Evolutionary conservation across 1,140 invertebrate genomes (phyloP).

Genomic region (Spodoptera litura): DNA sequence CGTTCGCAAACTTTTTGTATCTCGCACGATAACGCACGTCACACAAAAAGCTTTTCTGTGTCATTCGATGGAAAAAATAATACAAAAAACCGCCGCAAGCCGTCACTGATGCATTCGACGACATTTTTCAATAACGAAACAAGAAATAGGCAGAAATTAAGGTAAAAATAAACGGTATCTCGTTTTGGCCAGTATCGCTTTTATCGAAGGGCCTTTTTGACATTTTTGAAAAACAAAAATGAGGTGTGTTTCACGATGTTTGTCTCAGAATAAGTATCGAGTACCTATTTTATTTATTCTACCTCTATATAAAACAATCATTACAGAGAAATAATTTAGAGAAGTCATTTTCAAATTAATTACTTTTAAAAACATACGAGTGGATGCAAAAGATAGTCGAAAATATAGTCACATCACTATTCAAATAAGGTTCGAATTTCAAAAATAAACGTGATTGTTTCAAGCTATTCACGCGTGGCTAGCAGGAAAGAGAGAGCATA

Average conservation of each 20-base stretch:
- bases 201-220: conserved; percentile 67
- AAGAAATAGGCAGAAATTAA: conserved; percentile 71
- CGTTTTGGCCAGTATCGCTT: conserved; percentile 56
- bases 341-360: conserved; percentile 17
- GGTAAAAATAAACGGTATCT: conserved; percentile 65
- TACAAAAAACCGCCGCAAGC: conserved; percentile 64
- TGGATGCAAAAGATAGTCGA: conserved; percentile 57
- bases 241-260: not conserved
- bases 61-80: conserved; percentile 65
- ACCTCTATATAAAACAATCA: not conserved
- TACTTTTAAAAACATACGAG: conserved; percentile 9
- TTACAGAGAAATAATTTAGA: not conserved
- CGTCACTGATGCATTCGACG: conserved; percentile 75
- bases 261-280: not conserved
- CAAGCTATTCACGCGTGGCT: conserved; percentile 70
- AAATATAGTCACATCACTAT: conserved; percentile 60
- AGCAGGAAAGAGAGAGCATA: conserved; percentile 60
- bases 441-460: conserved; percentile 78
- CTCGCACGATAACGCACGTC: conserved; percentile 74
- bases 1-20: conserved; percentile 72
- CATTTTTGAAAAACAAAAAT: conserved; percentile 33
- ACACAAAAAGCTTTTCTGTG: conserved; percentile 84
- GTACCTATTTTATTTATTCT: not conserved
- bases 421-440: conserved; percentile 72
- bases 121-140: conserved; percentile 80